Conservation (phyloP, 2,797 vertebrate species). For the Cottoperca gobio region DNA sequence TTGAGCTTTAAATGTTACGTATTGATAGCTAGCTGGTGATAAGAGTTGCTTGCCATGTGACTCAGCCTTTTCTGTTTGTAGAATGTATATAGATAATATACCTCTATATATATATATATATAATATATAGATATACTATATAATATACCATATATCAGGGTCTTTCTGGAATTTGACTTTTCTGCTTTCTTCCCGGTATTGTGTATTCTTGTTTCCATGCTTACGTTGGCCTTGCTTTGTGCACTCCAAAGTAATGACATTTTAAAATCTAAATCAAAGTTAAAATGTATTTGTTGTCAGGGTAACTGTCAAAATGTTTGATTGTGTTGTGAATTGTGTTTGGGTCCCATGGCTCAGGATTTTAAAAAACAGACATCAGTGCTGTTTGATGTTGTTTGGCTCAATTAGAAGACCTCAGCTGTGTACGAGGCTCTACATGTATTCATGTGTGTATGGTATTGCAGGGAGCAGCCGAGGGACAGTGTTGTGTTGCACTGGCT, state of each 20-base stretch:
- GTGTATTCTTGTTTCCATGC: not conserved
- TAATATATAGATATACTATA: no score
- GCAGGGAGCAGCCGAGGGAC: conserved; percentile 56
- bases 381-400: not conserved
- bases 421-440: conserved; percentile 1
- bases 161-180: not conserved
- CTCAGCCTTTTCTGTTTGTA: not conserved
- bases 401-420: conserved; percentile 9
- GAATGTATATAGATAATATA: not conserved
- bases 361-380: not conserved
- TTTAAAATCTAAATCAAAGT: conserved; percentile 6
- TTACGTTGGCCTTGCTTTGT: not conserved
- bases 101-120: no score
- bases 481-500: conserved; percentile 46
- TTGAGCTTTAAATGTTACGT: not conserved
- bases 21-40: not conserved
- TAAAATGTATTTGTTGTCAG: conserved; percentile 20
- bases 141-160: no score
- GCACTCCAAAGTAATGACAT: conserved; percentile 1
- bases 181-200: not conserved
- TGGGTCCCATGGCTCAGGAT: not conserved
- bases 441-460: conserved; percentile 13
- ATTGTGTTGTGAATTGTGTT: not conserved
- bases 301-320: conserved; percentile 18
- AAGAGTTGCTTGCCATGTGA: not conserved